These are phyloP conservation scores for Pipistrellus pipistrellus DNA, from an alignment of 2,797 vertebrate species.

Conservation along the genomic window DNA sequence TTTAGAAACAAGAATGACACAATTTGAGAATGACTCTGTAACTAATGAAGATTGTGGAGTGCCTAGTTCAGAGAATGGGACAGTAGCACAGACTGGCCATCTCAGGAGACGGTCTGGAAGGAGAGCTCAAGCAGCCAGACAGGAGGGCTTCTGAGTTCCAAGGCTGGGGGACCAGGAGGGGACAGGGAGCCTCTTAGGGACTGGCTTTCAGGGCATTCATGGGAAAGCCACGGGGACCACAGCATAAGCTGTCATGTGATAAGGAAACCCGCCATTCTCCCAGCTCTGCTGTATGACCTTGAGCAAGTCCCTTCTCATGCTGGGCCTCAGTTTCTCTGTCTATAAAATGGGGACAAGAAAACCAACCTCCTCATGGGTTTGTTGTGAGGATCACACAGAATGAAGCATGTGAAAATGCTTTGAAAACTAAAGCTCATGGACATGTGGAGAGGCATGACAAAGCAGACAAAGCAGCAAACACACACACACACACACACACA, in stretches of 20 bases:
- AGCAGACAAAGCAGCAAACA: background rate
- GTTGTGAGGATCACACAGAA: background rate
- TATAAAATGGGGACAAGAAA: background rate
- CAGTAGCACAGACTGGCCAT: accelerated
- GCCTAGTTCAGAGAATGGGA: background rate
- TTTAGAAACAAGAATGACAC: slow-evolving; percentile 16
- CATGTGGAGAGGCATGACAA: background rate
- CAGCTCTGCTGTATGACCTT: background rate
- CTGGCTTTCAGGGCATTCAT: background rate
- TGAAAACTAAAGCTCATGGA: background rate
- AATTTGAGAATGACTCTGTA: background rate
- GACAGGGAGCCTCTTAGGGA: background rate
- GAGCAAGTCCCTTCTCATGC: background rate
- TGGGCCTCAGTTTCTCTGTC: background rate
- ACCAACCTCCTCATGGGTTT: background rate
- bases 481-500: too few species aligned
- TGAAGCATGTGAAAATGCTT: background rate
- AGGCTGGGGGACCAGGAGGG: background rate
- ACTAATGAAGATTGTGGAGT: background rate
- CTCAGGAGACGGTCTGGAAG: background rate
- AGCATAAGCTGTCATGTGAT: background rate
- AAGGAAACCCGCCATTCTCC: background rate
- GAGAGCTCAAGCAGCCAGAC: background rate
- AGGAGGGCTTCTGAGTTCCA: too few species aligned
- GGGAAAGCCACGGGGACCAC: background rate